Evolutionary conservation across 2,113 vertebrate species (phyloP), one percentile per base, ranked within the genome.

Genomic region (Ivindomyrus marchei): DNA sequence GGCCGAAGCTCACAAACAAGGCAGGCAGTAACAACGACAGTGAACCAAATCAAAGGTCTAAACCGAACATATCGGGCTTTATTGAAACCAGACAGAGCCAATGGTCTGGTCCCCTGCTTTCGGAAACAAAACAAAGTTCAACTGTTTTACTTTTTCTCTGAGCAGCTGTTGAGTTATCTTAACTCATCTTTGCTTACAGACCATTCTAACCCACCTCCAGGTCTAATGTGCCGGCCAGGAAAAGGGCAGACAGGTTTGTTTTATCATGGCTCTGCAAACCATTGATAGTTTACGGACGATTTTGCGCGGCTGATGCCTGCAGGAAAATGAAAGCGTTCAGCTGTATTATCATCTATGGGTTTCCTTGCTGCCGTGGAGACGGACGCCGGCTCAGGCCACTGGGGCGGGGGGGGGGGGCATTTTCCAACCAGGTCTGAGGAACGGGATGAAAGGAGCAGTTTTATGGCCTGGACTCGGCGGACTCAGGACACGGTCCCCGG

Each of bases 51-150:
- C 74, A 39, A 74, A 53, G 45, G 88, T 31, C 36, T n/a, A 62
- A 89, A 62, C 84, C 15, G n/a, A 53, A 89, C 3, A 42, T 27
- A 80, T n/a, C 42, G 13, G 3, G 21, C 50, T 56, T 85, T 58
- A 89, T 85, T 85, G 89, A 80, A 89, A 89, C 21, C 89, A 89
- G 80, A 62, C 39, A 62, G 31, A 7, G 45, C 45, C 15, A 85
- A 85, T 46, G 77, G 36, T 84, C 88, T 24, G 74, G 27, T 27
- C 42, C 9, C 58, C 6, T 47, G 13, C 49, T 7, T 56, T 52
- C 50, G n/a, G 42, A 62, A 56, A 85, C 11, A 58, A 52, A 49
- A 31, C 49, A 74, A 31, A 45, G 13, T 45, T 24, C 39, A 77
- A 45, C 50, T 42, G 52, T 11, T 84, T 56, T 39, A 58, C 52